Evolutionary conservation across 2,797 vertebrate genomes (phyloP), one percentile per base, ranked within the genome.

Genomic region (Chromis chromis): DNA sequence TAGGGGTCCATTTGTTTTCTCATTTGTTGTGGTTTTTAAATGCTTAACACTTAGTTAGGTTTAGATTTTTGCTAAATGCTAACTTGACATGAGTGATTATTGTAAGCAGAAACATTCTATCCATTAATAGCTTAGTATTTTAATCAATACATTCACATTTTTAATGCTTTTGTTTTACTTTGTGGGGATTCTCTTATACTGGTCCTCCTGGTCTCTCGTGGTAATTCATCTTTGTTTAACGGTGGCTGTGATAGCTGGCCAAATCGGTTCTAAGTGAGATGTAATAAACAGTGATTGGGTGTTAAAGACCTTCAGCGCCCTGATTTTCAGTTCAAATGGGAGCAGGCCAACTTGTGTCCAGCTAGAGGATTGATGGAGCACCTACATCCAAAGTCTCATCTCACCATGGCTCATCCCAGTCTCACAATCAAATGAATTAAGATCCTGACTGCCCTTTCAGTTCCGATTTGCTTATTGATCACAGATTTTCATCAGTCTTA

Each of bases 391-490:
- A 33, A 67, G 33, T 81, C 57, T 71, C 44, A 65, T 79, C 77
- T 73, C 70, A 70, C 62, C 70, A 27, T 36, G 3, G 40, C 67
- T 82, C 74, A 48, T 56, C 64, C 52, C 55, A 31, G 58, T 64
- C 60, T 75, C 80, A 66, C 67, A 52, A 22, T 52, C 65, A 81
- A 75, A 74, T 91, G 79, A 91, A 88, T 92, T 82, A 86, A 82
- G 63, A 81, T 76, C 52, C 75, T 5, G 57, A 65, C 86, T 69
- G 78, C 61, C 80, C 71, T 86, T 89, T 92, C 82, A 78, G 80
- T 76, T 84, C 74, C 84, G 73, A 90, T 93, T 89, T 92, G 82
- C 83, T 90, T 93, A 95, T 94, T 78, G 93, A 95, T 94, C 85
- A 16, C 16, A 84, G 88, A 90, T 92, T 93, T 94, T 94, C 90